Evolutionary conservation across 2,113 vertebrate species (phyloP).

Genomic region (Entomyzon cyanotis): DNA sequence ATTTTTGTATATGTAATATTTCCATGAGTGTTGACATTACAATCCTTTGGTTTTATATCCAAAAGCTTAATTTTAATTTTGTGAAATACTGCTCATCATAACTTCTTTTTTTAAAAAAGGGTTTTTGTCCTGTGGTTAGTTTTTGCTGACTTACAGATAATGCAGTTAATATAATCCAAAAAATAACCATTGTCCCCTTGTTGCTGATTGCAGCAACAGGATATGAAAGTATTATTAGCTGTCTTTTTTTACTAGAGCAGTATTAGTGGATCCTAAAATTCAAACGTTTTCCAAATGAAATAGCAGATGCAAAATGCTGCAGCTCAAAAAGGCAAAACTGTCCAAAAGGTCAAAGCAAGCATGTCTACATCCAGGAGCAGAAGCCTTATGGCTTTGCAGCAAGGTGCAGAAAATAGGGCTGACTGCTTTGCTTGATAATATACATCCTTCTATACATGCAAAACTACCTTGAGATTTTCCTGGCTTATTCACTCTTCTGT

Average conservation of each 20-base stretch:
- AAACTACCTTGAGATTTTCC: not conserved
- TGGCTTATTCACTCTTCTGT: not conserved
- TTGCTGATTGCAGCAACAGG: not conserved
- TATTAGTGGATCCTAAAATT: not conserved
- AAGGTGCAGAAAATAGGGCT: not conserved
- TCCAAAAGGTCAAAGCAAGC: not conserved
- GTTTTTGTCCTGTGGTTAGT: not conserved
- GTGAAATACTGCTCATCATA: not conserved
- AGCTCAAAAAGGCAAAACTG: not conserved
- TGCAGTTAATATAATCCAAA: not conserved
- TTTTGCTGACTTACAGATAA: not conserved
- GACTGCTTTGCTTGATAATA: not conserved
- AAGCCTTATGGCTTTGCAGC: not conserved
- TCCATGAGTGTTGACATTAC: not conserved
- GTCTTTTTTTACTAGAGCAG: not conserved
- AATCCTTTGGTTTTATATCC: not conserved
- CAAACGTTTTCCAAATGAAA: not conserved
- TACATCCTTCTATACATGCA: rapidly evolving
- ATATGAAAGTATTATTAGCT: not conserved
- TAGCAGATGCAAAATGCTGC: not conserved
- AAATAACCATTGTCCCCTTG: not conserved
- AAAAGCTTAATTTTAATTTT: not conserved
- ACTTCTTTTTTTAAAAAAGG: rapidly evolving
- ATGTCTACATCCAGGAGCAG: not conserved
- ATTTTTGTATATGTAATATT: not conserved